Percentiles rank a stretch among this genome's conserved stretches.
Evolutionary conservation across 2,888 invertebrate species (phyloP).

Genomic region (Thyatira batis): DNA sequence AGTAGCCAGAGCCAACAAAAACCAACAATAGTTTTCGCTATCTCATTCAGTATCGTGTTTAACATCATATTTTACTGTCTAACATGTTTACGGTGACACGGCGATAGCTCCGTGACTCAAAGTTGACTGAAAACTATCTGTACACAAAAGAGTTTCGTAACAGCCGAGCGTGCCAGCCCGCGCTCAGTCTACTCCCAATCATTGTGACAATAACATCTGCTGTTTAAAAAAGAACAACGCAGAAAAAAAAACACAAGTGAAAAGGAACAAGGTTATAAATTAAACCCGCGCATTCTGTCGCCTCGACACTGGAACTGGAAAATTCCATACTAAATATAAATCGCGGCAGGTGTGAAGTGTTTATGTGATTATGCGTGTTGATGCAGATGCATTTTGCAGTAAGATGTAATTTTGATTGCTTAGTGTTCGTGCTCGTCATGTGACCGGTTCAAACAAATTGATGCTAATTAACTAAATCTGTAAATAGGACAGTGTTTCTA

Average conservation of each 20-base stretch:
- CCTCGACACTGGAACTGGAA: slow-evolving; percentile 33
- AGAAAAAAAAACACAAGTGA: slow-evolving; percentile 24
- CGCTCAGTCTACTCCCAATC: slow-evolving; percentile 63
- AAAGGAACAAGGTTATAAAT: slow-evolving; percentile 2
- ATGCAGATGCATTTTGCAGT: background rate
- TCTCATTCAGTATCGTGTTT: background rate
- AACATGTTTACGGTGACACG: slow-evolving; percentile 26
- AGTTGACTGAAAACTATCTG: slow-evolving; percentile 50
- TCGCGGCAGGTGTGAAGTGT: slow-evolving; percentile 14
- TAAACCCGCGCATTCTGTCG: background rate
- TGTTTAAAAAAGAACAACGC: slow-evolving; percentile 26
- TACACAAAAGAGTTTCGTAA: slow-evolving; percentile 58
- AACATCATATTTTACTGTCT: slow-evolving; percentile 3
- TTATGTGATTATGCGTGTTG: background rate
- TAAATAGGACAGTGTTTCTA: background rate
- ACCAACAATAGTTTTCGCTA: background rate
- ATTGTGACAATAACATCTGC: slow-evolving; percentile 62
- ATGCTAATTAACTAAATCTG: background rate
- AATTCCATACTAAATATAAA: slow-evolving; percentile 31
- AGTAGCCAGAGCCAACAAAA: no score
- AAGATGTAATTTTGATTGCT: background rate
- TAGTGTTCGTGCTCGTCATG: background rate
- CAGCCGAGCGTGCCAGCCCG: slow-evolving; percentile 59
- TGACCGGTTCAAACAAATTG: background rate
- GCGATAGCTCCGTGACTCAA: slow-evolving; percentile 49